Conservation (phyloP, 2,113 vertebrate genomes). For the Saccopteryx bilineata region DNA sequence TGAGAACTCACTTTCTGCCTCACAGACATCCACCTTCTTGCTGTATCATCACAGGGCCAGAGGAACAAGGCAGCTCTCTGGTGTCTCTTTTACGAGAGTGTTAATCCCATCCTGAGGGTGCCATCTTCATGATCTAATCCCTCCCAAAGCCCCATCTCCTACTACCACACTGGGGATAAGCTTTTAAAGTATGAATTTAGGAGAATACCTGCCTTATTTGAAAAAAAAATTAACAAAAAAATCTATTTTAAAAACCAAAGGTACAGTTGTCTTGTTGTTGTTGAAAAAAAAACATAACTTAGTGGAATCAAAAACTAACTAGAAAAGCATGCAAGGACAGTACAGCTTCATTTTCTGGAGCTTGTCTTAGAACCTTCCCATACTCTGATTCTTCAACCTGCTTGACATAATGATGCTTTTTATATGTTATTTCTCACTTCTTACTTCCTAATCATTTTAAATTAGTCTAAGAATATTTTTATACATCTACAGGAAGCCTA, state of each 20-base stretch:
- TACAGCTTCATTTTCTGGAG: neutral
- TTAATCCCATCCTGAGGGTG: neutral
- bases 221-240: neutral
- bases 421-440: neutral
- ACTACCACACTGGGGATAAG: neutral
- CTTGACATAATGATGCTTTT: neutral
- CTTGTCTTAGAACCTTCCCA: neutral
- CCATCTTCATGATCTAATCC: neutral
- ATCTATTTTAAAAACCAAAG: neutral
- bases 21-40: neutral
- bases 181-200: neutral
- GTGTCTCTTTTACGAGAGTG: neutral
- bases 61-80: neutral
- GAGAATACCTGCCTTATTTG: neutral
- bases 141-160: neutral
- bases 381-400: neutral
- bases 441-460: neutral
- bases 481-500: neutral
- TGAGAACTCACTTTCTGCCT: neutral
- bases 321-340: neutral
- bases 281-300: neutral
- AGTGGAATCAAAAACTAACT: neutral
- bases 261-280: neutral
- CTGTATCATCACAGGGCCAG: neutral
- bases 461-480: neutral